Base-by-base conservation (phyloP, 2,113 vertebrate species). In the Hypocryptadius cinnamomeus region DNA sequence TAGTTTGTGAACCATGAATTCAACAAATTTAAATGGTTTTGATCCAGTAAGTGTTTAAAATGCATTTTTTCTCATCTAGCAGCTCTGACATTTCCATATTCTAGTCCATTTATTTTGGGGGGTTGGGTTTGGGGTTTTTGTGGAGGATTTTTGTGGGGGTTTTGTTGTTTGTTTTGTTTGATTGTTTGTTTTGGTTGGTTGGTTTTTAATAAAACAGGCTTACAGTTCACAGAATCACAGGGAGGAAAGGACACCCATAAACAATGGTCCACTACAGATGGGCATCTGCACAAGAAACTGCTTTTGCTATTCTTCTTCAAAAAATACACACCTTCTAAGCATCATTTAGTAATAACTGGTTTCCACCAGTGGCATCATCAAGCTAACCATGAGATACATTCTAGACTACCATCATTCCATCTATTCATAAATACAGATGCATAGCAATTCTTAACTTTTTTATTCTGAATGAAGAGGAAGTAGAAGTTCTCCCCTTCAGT, bases 131-230 rank as follows among this genome's bases (percentile, higher is more conserved):
- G 9, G 13, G 20, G 15, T 1, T 42, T 42, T 53, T 53, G 5
- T 20, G 8, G 18, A 6, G 5, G 0, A 39, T 22, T 23, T 42
- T 35, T 27, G 4, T 30, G 20, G 8, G 10, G 4, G 4, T 10
- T 69, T n/a, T 50, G 5, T 60, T 70, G 35, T 30, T 70, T 22
- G 11, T 8, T 39, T n/a, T 24, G 44, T 47, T 68, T 21, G 35
- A 6, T 57, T n/a, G 10, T 31, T 50, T 27, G 8, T 25, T 40
- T 35, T 64, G 23, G 18, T 28, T 48, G 30, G 9, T 19, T 57
- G 21, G 5, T 10, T 60, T 68, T 33, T 45, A 47, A 60, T 45
- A 53, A 42, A 68, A 47, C 27, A 30, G 13, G 3, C 45, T 79
- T 71, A 42, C 13, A 84, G 15, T 12, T 8, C 33, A 51, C 0